These are phyloP conservation scores for Nomada fabriciana DNA, from an alignment of 2,888 invertebrate species.

Conservation along the genomic window DNA sequence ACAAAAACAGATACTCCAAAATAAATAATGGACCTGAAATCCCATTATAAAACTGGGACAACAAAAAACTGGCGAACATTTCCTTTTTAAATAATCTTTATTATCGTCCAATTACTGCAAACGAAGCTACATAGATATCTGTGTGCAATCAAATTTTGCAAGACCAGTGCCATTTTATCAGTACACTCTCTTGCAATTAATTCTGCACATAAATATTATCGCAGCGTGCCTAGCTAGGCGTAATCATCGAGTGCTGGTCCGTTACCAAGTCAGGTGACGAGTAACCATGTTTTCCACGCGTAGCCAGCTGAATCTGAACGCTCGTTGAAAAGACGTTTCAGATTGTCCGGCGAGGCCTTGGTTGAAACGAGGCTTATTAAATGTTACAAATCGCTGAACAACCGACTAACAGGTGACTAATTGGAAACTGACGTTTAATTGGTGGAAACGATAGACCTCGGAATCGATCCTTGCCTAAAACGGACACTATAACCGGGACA, in stretches of 20 bases:
- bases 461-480: constrained; percentile 40
- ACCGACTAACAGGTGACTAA: constrained; percentile 39
- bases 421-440: constrained; percentile 41
- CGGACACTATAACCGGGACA: constrained; percentile 25
- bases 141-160: too few species aligned
- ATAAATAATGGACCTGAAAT: too few species aligned
- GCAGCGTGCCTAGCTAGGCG: background rate
- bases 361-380: constrained; percentile 37
- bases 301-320: constrained; percentile 24
- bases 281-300: constrained; percentile 10
- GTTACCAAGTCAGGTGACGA: constrained; percentile 28
- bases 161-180: too few species aligned
- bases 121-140: too few species aligned
- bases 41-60: too few species aligned
- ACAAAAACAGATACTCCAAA: too few species aligned
- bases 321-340: constrained; percentile 14
- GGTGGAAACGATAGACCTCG: constrained; percentile 6
- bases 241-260: background rate
- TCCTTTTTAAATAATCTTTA: too few species aligned
- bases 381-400: constrained; percentile 31
- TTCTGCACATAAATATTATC: background rate
- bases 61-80: too few species aligned
- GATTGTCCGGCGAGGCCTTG: constrained; percentile 22
- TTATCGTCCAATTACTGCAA: too few species aligned
- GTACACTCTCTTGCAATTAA: too few species aligned